Percentiles rank a stretch among this genome's conserved stretches.
These are phyloP conservation scores for Noctua pronuba DNA, from an alignment of 2,888 invertebrate genomes.

Conservation along the genomic window DNA sequence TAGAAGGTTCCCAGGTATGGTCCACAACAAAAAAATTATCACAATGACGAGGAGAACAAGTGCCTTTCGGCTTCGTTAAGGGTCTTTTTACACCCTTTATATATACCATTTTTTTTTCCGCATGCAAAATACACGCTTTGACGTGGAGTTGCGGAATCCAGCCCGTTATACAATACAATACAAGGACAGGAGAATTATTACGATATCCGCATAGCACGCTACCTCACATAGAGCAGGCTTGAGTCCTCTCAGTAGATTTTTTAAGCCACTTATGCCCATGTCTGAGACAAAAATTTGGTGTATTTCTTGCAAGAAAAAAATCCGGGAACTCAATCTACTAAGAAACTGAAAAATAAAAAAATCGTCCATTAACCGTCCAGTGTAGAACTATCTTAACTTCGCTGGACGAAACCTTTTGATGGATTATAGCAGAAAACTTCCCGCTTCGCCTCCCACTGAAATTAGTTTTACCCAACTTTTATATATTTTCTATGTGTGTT, in stretches of 20 bases:
- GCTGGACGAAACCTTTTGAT: slow-evolving; percentile 71
- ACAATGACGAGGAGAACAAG: too few species aligned
- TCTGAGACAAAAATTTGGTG: too few species aligned
- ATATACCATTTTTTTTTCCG: too few species aligned
- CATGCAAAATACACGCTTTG: too few species aligned
- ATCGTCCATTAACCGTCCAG: not conserved
- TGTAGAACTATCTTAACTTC: slow-evolving; percentile 39
- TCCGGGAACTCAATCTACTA: not conserved
- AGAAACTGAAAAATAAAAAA: not conserved
- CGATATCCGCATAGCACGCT: not conserved
- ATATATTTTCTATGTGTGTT: slow-evolving; percentile 37
- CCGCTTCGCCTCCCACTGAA: slow-evolving; percentile 67
- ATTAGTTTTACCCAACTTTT: slow-evolving; percentile 74
- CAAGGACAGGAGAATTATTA: not conserved
- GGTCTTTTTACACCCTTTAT: too few species aligned
- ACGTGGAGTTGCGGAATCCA: too few species aligned
- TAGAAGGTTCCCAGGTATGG: too few species aligned
- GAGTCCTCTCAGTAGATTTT: not conserved
- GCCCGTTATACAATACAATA: too few species aligned
- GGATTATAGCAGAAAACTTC: slow-evolving; percentile 71
- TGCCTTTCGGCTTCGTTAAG: too few species aligned
- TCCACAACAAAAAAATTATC: too few species aligned
- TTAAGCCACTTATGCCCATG: not conserved
- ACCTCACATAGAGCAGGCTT: not conserved
- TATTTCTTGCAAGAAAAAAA: not conserved